phyloP scores from a whole-genome alignment of 2,113 vertebrate species.

The Amia ocellicauda region DNA sequence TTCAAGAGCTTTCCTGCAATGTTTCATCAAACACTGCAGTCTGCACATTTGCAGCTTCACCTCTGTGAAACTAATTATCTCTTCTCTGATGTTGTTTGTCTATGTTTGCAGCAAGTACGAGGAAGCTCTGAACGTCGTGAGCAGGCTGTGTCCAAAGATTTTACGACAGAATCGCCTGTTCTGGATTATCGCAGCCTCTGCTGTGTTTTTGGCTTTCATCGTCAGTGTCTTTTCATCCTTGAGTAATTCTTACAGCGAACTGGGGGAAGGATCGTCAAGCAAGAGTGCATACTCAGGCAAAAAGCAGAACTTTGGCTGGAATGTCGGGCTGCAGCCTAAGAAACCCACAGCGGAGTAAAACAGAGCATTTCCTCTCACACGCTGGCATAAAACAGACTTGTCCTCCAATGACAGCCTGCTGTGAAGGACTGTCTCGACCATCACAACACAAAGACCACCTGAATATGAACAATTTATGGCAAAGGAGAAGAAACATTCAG shows the following conservation, averaged over 20 bases:
- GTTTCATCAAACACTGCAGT: too few species aligned
- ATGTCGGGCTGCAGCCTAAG: conserved; percentile 40
- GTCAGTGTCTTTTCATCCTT: conserved; percentile 63
- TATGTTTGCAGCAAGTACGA: conserved; percentile 54
- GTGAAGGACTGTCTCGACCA: too few species aligned
- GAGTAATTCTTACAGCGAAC: conserved; percentile 47
- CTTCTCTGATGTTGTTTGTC: not conserved
- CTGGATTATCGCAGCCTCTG: conserved; percentile 53
- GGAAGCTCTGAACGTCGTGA: conserved; percentile 50
- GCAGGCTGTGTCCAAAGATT: conserved; percentile 54
- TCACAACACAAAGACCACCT: conserved; percentile 17
- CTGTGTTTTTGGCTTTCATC: conserved; percentile 55
- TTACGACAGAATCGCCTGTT: conserved; percentile 49
- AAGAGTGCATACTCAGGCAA: conserved; percentile 28
- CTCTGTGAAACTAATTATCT: too few species aligned
- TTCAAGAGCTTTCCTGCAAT: too few species aligned
- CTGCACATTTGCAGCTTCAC: too few species aligned
- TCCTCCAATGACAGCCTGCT: conserved; percentile 2
- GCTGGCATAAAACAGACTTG: not conserved
- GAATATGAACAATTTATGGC: conserved; percentile 22
- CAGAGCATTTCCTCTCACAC: not conserved
- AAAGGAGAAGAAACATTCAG: conserved; percentile 28
- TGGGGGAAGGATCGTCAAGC: conserved; percentile 48
- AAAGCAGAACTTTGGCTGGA: conserved; percentile 48
- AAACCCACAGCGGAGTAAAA: conserved; percentile 36